Percentiles rank a stretch among this genome's conserved stretches.
These are phyloP conservation scores for Solenodon paradoxus DNA, from an alignment of 2,113 vertebrate genomes.

Conservation along the genomic window DNA sequence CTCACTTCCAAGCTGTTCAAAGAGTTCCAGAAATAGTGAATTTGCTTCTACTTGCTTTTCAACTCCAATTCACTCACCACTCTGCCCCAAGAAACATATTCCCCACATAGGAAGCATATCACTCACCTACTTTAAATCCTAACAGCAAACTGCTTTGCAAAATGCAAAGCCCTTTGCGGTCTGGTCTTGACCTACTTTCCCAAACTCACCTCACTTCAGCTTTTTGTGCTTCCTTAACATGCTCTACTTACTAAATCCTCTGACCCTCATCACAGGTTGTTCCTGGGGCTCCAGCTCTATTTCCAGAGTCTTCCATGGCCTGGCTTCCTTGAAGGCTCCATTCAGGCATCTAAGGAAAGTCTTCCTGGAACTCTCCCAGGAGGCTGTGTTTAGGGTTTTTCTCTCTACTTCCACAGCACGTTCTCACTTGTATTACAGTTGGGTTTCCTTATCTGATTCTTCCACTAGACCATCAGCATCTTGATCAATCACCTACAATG, in stretches of 20 bases:
- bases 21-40: neutral
- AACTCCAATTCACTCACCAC: neutral
- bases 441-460: neutral
- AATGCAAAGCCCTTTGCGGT: neutral
- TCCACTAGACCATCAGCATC: neutral
- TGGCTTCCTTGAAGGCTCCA: neutral
- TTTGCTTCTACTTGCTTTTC: neutral
- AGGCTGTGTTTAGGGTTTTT: neutral
- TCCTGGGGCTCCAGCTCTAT: neutral
- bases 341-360: neutral
- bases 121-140: neutral
- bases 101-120: neutral
- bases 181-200: neutral
- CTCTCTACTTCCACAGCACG: neutral
- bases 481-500: neutral
- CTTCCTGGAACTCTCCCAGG: neutral
- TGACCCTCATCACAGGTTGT: neutral
- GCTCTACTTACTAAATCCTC: neutral
- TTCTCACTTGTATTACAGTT: neutral
- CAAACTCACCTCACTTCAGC: neutral
- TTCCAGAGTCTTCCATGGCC: neutral
- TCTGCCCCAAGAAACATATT: neutral
- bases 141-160: neutral
- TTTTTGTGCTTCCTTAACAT: neutral
- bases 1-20: neutral